Conservation (phyloP, 2,888 invertebrate species). For the Heteromyza rotundicornis region DNA sequence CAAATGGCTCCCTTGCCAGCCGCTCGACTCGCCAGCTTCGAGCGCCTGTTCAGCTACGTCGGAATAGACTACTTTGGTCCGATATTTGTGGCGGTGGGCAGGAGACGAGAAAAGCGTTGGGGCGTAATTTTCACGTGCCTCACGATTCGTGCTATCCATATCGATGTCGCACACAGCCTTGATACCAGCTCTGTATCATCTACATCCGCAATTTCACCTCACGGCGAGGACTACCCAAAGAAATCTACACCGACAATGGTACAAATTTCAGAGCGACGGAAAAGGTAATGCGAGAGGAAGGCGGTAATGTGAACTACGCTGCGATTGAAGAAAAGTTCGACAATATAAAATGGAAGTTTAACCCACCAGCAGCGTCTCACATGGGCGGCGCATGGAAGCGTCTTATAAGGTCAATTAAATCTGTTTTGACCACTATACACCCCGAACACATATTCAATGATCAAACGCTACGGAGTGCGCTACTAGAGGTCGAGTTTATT, state of each 20-base stretch:
- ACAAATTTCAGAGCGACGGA: slow-evolving; percentile 15
- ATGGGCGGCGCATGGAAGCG: slow-evolving; percentile 32
- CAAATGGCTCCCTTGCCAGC: slow-evolving; percentile 28
- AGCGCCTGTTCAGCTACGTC: slow-evolving; percentile 20
- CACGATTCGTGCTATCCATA: slow-evolving; percentile 17
- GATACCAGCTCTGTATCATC: slow-evolving; percentile 22
- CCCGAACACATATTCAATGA: slow-evolving; percentile 26
- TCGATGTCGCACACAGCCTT: slow-evolving; percentile 17
- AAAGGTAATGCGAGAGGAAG: slow-evolving; percentile 9
- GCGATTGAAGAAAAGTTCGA: slow-evolving; percentile 9
- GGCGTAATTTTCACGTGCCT: slow-evolving; percentile 27
- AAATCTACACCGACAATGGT: slow-evolving; percentile 13
- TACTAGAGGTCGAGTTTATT: slow-evolving; percentile 27
- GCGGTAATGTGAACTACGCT: slow-evolving; percentile 13
- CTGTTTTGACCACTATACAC: slow-evolving; percentile 12
- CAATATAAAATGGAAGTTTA: slow-evolving; percentile 27
- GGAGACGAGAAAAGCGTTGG: slow-evolving; percentile 17
- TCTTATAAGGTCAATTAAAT: slow-evolving; percentile 27
- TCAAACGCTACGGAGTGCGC: slow-evolving; percentile 25
- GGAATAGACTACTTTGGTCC: slow-evolving; percentile 29
- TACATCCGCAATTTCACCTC: slow-evolving; percentile 15
- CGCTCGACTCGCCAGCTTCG: slow-evolving; percentile 27
- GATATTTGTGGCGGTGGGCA: slow-evolving; percentile 21
- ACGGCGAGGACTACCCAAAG: slow-evolving; percentile 13
- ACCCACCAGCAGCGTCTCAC: slow-evolving; percentile 26